These are phyloP conservation scores for Thymelicus lineola DNA, from an alignment of 2,888 invertebrate genomes.

Conservation along the genomic window DNA sequence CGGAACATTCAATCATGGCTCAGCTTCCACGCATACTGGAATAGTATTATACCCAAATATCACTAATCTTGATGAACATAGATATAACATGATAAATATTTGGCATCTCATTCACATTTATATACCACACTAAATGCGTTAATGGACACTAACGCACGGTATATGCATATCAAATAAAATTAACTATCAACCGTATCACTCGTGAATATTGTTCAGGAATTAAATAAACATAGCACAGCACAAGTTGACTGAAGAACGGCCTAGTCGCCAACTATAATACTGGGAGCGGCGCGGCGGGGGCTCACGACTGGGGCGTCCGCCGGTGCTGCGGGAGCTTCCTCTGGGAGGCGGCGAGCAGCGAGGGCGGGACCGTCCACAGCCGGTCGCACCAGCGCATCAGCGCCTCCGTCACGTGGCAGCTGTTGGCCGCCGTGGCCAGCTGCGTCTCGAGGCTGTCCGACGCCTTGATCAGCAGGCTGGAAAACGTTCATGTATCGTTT, in stretches of 20 bases:
- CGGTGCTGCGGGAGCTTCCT: constrained; percentile 69
- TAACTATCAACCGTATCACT: constrained; percentile 64
- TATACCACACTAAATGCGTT: constrained; percentile 63
- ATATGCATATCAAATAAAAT: constrained; percentile 47
- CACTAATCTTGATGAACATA: constrained; percentile 50
- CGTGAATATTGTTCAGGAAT: constrained; percentile 52
- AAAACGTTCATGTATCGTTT: constrained; percentile 40
- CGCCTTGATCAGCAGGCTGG: constrained; percentile 86
- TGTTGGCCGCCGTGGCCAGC: constrained; percentile 94
- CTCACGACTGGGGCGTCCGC: constrained; percentile 67
- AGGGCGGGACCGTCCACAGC: constrained; percentile 92
- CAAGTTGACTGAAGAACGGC: constrained; percentile 61
- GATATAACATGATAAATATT: constrained; percentile 69
- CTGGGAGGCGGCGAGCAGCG: constrained; percentile 86
- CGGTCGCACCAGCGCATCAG: constrained; percentile 91
- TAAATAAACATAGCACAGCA: constrained; percentile 68
- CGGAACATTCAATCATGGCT: constrained; percentile 46
- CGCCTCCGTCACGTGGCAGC: constrained; percentile 93
- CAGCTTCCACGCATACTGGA: constrained; percentile 61
- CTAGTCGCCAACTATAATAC: constrained; percentile 1
- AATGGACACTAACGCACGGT: constrained; percentile 58
- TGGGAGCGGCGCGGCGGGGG: background rate
- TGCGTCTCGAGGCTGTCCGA: constrained; percentile 88
- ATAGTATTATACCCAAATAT: constrained; percentile 54
- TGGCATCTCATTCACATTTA: constrained; percentile 79